Evolutionary conservation across 2,113 vertebrate species (phyloP), one percentile per base, ranked within the genome.

Genomic region (Gavia stellata): DNA sequence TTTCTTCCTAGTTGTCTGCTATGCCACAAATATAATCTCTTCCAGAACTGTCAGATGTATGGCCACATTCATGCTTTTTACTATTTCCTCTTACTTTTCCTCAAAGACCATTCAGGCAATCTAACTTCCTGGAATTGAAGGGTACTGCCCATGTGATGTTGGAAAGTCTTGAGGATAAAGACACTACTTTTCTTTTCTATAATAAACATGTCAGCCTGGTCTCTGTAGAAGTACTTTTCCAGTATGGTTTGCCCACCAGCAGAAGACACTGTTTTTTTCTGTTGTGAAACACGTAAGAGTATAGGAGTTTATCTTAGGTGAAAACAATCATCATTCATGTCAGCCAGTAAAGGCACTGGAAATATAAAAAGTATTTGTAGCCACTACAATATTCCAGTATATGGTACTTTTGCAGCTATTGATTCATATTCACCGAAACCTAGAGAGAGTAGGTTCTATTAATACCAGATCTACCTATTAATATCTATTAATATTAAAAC

Each of bases 401-500:
- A 53, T 58, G 40, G 28, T 72, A 75, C n/a, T 94, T 96, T 75
- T 72, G 14, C 16, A 92, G 86, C 33, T 94, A n/a, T 79, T 94
- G 88, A 96, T 88, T 92, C 65, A 94, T 92, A 84, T 26, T 80
- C 84, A 42, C 25, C 87, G 84, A 92, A 95, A 86, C 29, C 52
- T 79, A 81, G 56, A 79, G 34, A 91, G 5, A 63, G 3, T n/a
- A 49, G n/a, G 49, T 91, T 92, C 78, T 91, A 95, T 96, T 94
- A 95, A 94, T 97, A 94, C 21, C 38, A 77, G 42, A 81, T 83
- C 34, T 74, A 83, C 45, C 36, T 94, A 88, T 95, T 93, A 96
- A 70, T 68, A 68, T 65, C 49, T 92, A 91, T 96, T 82, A 94
- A 95, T 96, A 94, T 95, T 84, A 91, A 94, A 94, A 72, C 5